Conservation (phyloP, 2,888 invertebrate species). For the Pammene aurita region DNA sequence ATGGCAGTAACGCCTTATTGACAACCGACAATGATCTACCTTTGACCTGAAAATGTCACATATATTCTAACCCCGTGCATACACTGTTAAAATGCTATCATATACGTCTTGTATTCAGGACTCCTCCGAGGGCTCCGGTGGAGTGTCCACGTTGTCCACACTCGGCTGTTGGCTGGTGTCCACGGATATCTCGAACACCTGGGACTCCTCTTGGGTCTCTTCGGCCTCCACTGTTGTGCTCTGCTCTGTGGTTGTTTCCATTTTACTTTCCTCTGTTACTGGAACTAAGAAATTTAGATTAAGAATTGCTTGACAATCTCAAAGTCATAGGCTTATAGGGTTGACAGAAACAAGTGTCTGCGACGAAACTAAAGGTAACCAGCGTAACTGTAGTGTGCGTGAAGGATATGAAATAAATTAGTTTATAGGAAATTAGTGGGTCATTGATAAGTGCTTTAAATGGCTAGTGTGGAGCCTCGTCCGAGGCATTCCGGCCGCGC, state of each 20-base stretch:
- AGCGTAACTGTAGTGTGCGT: too few relatives aligned
- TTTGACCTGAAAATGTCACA: too few relatives aligned
- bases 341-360: too few relatives aligned
- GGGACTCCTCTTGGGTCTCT: constrained; percentile 40
- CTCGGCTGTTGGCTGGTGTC: constrained; percentile 29
- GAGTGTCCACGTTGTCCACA: constrained; percentile 5
- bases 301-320: not conserved
- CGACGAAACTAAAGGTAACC: too few relatives aligned
- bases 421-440: too few relatives aligned
- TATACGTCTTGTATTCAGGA: constrained; percentile 16
- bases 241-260: constrained; percentile 49
- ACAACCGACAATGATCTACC: too few relatives aligned
- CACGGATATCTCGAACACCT: constrained; percentile 34
- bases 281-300: constrained; percentile 33
- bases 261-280: constrained; percentile 53
- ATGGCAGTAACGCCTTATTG: too few relatives aligned
- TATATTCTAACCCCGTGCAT: not conserved
- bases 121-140: constrained; percentile 6
- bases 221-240: constrained; percentile 37
- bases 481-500: too few relatives aligned
- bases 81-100: constrained; percentile 1
- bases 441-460: too few relatives aligned
- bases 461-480: too few relatives aligned
- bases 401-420: too few relatives aligned
- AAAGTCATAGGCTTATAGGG: not conserved